Conservation (phyloP, 1,140 invertebrate species). For the Drosophila ercepeae region DNA sequence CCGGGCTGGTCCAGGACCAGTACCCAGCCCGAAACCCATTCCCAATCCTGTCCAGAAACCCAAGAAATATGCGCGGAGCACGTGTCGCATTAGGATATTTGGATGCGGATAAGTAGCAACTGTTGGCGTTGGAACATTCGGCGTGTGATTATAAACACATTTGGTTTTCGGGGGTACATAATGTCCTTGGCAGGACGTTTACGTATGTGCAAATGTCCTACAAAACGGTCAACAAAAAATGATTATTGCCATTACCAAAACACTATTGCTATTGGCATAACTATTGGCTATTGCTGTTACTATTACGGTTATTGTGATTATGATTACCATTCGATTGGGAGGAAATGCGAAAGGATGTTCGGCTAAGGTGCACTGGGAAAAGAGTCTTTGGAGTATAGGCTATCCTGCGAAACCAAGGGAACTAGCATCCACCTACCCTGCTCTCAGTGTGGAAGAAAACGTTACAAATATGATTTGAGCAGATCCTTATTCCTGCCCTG, state of each 20-base stretch:
- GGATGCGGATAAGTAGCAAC: conserved; percentile 49
- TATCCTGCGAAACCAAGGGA: background rate
- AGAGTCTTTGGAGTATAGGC: background rate
- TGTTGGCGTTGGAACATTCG: conserved; percentile 47
- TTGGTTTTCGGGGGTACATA: conserved; percentile 33
- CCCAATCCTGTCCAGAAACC: conserved; percentile 37
- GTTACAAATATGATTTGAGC: conserved; percentile 71
- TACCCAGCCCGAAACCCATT: background rate
- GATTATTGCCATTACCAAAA: conserved; percentile 72
- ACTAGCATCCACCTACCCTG: too few species aligned
- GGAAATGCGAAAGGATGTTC: conserved; percentile 18
- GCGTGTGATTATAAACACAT: conserved; percentile 77
- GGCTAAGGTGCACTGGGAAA: conserved; percentile 13
- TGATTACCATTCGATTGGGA: conserved; percentile 76
- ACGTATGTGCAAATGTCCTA: conserved; percentile 75
- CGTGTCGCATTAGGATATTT: conserved; percentile 65
- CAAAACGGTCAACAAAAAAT: conserved; percentile 65
- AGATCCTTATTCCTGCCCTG: conserved; percentile 33
- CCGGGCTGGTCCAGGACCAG: conserved; percentile 19
- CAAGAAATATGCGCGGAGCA: conserved; percentile 70
- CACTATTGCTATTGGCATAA: conserved; percentile 47
- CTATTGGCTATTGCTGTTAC: conserved; percentile 66
- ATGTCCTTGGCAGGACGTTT: conserved; percentile 53
- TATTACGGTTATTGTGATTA: conserved; percentile 79
- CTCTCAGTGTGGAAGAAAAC: conserved; percentile 34